These are phyloP conservation scores for Cairina moschata DNA, from an alignment of 2,113 vertebrate species.

Conservation along the genomic window DNA sequence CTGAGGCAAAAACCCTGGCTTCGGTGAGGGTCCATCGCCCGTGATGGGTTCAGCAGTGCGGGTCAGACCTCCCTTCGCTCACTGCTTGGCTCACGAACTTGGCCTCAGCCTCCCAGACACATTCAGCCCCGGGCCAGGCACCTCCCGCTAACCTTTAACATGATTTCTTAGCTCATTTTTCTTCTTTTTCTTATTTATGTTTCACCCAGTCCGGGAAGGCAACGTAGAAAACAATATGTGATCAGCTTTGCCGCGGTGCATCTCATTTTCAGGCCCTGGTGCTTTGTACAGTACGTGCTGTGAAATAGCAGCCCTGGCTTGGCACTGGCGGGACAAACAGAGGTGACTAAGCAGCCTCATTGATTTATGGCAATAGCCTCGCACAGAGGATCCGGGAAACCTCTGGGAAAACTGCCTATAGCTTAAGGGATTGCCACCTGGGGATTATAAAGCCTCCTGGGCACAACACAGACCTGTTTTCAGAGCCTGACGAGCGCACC, in stretches of 20 bases:
- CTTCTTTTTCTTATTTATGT: constrained; percentile 30
- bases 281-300: constrained; percentile 66
- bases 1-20: neutral
- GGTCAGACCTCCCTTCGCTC: neutral
- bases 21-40: neutral
- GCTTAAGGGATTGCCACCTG: constrained; percentile 22
- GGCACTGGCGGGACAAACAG: constrained; percentile 56
- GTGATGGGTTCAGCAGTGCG: neutral
- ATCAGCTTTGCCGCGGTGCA: constrained; percentile 41
- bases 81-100: neutral
- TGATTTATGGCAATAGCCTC: constrained; percentile 62
- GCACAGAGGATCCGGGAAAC: constrained; percentile 49
- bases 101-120: neutral
- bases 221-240: neutral
- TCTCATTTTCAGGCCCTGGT: constrained; percentile 53
- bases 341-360: constrained; percentile 60
- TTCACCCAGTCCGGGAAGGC: neutral
- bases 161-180: neutral
- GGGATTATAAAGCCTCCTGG: neutral
- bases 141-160: neutral
- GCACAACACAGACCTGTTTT: neutral
- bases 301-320: constrained; percentile 65
- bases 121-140: neutral
- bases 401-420: constrained; percentile 42
- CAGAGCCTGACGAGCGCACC: neutral